Percentiles rank a stretch among this genome's conserved stretches.
Conservation (phyloP, 2,797 vertebrate genomes). For the Gymnocypris eckloni region DNA sequence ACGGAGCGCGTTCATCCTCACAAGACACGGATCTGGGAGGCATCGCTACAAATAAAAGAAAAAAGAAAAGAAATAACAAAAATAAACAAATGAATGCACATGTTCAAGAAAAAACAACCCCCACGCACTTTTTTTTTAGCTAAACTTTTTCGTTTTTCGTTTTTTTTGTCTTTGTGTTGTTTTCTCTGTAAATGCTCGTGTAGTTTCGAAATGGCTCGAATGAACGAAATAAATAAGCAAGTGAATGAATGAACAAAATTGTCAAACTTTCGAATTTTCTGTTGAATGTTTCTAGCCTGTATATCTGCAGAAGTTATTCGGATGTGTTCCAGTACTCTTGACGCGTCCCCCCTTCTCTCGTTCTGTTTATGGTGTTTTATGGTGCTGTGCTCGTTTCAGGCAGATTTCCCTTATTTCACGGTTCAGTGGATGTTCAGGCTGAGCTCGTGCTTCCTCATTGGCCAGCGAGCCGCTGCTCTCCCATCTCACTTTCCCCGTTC, state of each 20-base stretch:
- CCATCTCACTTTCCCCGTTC: slow-evolving; percentile 77
- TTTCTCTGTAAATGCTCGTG: background rate
- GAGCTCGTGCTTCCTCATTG: slow-evolving; percentile 79
- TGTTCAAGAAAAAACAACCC: background rate
- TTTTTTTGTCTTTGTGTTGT: background rate
- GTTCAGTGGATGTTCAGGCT: slow-evolving; percentile 75
- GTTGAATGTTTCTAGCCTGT: background rate
- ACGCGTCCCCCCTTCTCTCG: slow-evolving; percentile 36
- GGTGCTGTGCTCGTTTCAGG: slow-evolving; percentile 71
- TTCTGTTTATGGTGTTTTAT: slow-evolving; percentile 68
- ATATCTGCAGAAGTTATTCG: slow-evolving; percentile 16
- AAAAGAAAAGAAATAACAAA: too few relatives aligned
- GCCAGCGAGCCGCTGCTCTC: slow-evolving; percentile 65
- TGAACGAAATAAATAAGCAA: background rate
- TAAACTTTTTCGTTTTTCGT: background rate
- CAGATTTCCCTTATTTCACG: slow-evolving; percentile 82
- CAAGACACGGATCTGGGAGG: slow-evolving; percentile 12
- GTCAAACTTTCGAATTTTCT: background rate
- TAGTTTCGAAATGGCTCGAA: background rate
- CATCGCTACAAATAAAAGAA: slow-evolving; percentile 16
- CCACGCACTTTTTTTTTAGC: background rate
- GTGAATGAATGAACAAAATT: background rate
- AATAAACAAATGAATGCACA: background rate
- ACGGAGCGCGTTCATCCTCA: slow-evolving; percentile 55
- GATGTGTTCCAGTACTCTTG: slow-evolving; percentile 36